Percentiles rank a stretch among this genome's conserved stretches.
Conservation (phyloP, 2,888 invertebrate species). For the Oegoconia quadripuncta region DNA sequence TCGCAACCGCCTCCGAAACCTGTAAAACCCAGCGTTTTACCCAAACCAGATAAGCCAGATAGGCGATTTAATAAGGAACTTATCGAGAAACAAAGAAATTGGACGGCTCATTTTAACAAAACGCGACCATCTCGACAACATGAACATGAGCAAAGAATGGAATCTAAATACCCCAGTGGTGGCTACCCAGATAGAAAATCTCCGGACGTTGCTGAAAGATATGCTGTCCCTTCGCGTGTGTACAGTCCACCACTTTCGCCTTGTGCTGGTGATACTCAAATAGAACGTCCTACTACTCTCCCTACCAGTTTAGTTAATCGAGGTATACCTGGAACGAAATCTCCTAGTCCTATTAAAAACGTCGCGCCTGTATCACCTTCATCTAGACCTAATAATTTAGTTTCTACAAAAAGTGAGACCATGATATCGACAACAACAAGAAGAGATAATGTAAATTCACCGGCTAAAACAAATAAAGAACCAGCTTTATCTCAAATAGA, state of each 20-base stretch:
- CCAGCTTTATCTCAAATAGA: slow-evolving; percentile 27
- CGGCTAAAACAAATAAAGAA: slow-evolving; percentile 37
- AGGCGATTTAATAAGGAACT: slow-evolving; percentile 90
- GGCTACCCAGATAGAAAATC: slow-evolving; percentile 59
- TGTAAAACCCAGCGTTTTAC: slow-evolving; percentile 77
- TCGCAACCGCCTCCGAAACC: slow-evolving; percentile 69
- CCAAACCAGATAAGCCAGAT: slow-evolving; percentile 91
- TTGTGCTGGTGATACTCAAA: slow-evolving; percentile 79
- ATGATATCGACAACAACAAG: slow-evolving; percentile 40
- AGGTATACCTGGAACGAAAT: slow-evolving; percentile 54
- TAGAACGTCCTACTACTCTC: slow-evolving; percentile 63
- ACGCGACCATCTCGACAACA: slow-evolving; percentile 75
- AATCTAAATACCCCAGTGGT: slow-evolving; percentile 53
- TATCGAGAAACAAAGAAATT: slow-evolving; percentile 94
- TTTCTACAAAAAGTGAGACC: slow-evolving; percentile 42
- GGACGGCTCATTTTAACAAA: slow-evolving; percentile 94
- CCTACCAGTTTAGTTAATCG: slow-evolving; percentile 60
- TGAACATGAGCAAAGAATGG: slow-evolving; percentile 53
- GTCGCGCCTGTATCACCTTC: slow-evolving; percentile 45
- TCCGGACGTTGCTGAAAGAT: slow-evolving; percentile 57
- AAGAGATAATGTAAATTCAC: slow-evolving; percentile 46
- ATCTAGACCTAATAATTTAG: slow-evolving; percentile 26
- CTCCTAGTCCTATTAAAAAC: slow-evolving; percentile 68
- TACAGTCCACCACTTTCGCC: slow-evolving; percentile 76
- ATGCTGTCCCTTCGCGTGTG: slow-evolving; percentile 63